A percentile compares a stretch with the other conserved stretches of the same genome.
Evolutionary conservation across 2,797 vertebrate species (phyloP).

Genomic region (Lepidocolaptes lacrymiger): DNA sequence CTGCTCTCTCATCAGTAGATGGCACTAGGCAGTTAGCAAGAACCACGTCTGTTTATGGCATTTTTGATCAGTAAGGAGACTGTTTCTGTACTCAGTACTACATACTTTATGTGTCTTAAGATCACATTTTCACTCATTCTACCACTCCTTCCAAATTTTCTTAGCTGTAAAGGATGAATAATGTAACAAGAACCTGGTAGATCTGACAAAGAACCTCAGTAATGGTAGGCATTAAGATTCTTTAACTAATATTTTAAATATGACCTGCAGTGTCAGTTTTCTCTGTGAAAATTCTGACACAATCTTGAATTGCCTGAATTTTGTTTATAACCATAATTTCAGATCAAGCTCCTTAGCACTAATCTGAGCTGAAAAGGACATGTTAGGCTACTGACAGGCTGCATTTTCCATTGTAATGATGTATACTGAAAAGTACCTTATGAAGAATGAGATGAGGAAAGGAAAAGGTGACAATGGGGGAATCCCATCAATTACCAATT

Average conservation of each 20-base stretch:
- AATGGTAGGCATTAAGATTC: neutral
- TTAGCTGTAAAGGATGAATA: neutral
- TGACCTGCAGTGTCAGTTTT: neutral
- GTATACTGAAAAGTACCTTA: neutral
- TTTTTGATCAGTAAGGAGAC: neutral
- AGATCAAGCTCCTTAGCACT: neutral
- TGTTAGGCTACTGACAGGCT: neutral
- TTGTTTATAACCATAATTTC: neutral
- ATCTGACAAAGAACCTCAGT: neutral
- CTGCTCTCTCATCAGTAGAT: slow-evolving; percentile 55
- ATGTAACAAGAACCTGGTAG: neutral
- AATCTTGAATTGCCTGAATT: neutral
- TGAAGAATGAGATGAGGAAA: neutral
- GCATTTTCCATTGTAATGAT: neutral
- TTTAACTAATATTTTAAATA: neutral
- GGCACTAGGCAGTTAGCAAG: slow-evolving; percentile 58
- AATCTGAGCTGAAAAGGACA: neutral
- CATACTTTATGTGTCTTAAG: neutral
- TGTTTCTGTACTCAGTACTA: neutral
- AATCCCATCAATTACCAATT: neutral
- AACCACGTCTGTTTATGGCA: neutral
- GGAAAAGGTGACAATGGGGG: neutral
- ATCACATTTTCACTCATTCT: slow-evolving; percentile 15
- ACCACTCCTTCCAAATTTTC: neutral
- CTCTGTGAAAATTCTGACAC: neutral